Evolutionary conservation across 37 sponge, comb jelly and placozoan genomes (phyloP), one percentile per base, ranked within the genome.

Genomic region (Geodia barretti): DNA sequence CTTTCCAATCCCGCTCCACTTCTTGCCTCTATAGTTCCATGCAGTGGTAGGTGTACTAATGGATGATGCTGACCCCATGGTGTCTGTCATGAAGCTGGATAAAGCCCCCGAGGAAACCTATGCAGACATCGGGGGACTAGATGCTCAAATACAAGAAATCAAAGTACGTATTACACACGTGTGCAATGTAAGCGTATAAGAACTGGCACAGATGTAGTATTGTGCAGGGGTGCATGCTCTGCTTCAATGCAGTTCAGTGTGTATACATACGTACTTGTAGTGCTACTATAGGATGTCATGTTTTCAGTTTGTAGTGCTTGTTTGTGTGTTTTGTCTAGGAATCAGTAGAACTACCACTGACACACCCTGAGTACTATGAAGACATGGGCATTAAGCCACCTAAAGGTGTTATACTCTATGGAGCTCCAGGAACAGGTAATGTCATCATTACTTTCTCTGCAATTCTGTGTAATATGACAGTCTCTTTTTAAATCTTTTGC

Each of bases 311-410:
- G 20, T 58, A 7, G 19, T 71, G 30, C 26, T 28, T 39, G 4
- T 61, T 29, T 29, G 29, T 65, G 40, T 86, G 66, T 38, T 47
- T 14, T 47, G 54, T 17, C 54, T 47, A 96, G 93, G 99, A 98
- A 37, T 88, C 89, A 33, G 99, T 98, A 1, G 99, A 98, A 86
- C 85, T 98, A n/a, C 99, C 99, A 9, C 77, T 98, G 21, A 98
- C 99, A 26, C 99, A 98, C 77, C 99, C 99, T 2, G 99, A 98
- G 61, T 94, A 93, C 68, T 98, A 98, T 72, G 99, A 98, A 41
- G 99, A 98, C 54, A 98, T 98, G 99, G 99, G 99, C 0, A 96
- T 98, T 54, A 89, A 88, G 39, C 99, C 99, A 33, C 99, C 99
- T 28, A 98, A 98, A 73, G 99, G 99, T 39, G 99, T 98, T 29